Conservation (phyloP, 2,888 invertebrate genomes). For the Ennomos erosarius region DNA sequence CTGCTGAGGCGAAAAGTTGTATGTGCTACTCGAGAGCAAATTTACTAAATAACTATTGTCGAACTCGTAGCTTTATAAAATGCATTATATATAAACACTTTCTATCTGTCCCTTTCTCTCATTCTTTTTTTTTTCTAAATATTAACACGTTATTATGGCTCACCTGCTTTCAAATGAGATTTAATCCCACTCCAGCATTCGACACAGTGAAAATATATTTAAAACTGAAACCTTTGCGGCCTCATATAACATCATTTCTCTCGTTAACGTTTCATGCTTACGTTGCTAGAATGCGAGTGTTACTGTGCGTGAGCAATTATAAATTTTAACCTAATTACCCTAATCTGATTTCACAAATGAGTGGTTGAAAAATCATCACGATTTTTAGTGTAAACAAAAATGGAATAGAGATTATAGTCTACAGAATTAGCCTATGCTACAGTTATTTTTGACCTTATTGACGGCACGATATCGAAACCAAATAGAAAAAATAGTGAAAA, state of each 20-base stretch:
- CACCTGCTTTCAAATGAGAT: conserved; percentile 13
- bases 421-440: conserved; percentile 1
- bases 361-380: conserved; percentile 42
- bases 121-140: conserved; percentile 2
- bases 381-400: conserved; percentile 38
- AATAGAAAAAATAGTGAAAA: not conserved
- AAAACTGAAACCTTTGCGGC: conserved; percentile 44
- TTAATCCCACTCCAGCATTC: conserved; percentile 1
- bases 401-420: conserved; percentile 31
- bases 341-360: conserved; percentile 47
- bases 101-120: too few relatives aligned
- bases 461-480: conserved; percentile 9
- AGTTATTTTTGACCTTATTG: conserved; percentile 11
- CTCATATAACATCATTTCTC: conserved; percentile 58
- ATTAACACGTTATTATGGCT: conserved; percentile 7
- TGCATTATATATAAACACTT: too few relatives aligned
- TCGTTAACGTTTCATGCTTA: conserved; percentile 63
- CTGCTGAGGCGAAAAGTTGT: too few relatives aligned
- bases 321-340: conserved; percentile 59
- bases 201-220: conserved; percentile 9
- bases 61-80: too few relatives aligned
- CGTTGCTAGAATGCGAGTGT: conserved; percentile 51
- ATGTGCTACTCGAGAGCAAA: too few relatives aligned
- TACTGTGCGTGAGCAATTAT: conserved; percentile 59
- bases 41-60: too few relatives aligned